phyloP scores from a whole-genome alignment of 2,797 vertebrate species.

The Todus mexicanus region DNA sequence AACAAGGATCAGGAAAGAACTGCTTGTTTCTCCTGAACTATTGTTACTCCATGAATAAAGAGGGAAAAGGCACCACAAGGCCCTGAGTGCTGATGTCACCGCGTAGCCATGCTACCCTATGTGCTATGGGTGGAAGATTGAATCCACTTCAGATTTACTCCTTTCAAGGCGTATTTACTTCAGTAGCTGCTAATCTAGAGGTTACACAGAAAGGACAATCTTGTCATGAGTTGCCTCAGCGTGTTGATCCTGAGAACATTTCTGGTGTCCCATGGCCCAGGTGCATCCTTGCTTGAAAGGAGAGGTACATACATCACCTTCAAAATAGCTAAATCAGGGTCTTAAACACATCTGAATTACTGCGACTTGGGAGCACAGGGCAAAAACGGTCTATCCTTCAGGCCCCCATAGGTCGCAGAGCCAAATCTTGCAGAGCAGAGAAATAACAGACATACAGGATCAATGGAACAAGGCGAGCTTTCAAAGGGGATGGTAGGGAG shows the following conservation, averaged over 20 bases:
- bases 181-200: not conserved
- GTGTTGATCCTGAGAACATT: not conserved
- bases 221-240: not conserved
- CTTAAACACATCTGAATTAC: not conserved
- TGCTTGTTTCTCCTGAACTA: not conserved
- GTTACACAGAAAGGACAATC: not conserved
- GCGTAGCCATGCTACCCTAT: not conserved
- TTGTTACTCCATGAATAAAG: not conserved
- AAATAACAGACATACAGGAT: fast-evolving
- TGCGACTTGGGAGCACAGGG: not conserved
- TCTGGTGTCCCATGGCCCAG: not conserved
- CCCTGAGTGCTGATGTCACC: not conserved
- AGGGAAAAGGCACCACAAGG: not conserved
- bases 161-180: not conserved
- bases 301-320: not conserved
- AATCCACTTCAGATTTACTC: not conserved
- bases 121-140: not conserved
- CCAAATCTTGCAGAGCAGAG: not conserved
- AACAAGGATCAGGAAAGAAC: not conserved
- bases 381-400: not conserved
- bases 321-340: not conserved
- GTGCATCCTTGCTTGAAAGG: not conserved
- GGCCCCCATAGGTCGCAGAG: fast-evolving
- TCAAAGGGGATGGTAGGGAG: not conserved
- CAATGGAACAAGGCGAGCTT: not conserved